phyloP scores from a whole-genome alignment of 2,888 invertebrate genomes.

The Thumatha senex region DNA sequence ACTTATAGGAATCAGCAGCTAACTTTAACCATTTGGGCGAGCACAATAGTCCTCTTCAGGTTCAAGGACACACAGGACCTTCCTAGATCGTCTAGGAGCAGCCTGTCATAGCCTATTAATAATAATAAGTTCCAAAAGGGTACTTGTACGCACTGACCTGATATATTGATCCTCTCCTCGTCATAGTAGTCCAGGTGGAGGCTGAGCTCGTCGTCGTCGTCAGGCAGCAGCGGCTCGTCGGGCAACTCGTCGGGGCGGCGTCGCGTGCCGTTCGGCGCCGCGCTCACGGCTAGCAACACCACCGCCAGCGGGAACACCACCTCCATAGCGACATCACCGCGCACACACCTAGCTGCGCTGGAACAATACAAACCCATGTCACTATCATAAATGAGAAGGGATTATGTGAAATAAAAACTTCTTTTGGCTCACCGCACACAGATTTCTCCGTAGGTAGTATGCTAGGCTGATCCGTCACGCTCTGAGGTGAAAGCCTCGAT shows the following conservation, averaged over 20 bases:
- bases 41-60: too few relatives aligned
- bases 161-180: slow-evolving; percentile 73
- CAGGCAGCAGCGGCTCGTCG: slow-evolving; percentile 50
- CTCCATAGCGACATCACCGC: slow-evolving; percentile 81
- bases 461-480: too few relatives aligned
- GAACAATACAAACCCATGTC: slow-evolving; percentile 1
- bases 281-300: slow-evolving; percentile 72
- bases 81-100: too few relatives aligned
- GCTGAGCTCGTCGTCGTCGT: slow-evolving; percentile 60
- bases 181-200: slow-evolving; percentile 72
- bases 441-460: too few relatives aligned
- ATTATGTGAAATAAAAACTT: too few relatives aligned
- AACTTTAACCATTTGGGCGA: too few relatives aligned
- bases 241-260: slow-evolving; percentile 56
- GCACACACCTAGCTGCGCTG: slow-evolving; percentile 36
- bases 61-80: too few relatives aligned
- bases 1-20: too few relatives aligned
- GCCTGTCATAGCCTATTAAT: too few relatives aligned
- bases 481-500: too few relatives aligned
- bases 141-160: slow-evolving; percentile 41
- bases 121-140: too few relatives aligned
- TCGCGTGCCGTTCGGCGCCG: slow-evolving; percentile 62
- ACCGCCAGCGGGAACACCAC: slow-evolving; percentile 72
- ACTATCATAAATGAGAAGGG: background rate
- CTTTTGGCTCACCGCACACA: too few relatives aligned